These are phyloP conservation scores for Zhengitettix transpicula DNA, from an alignment of 2,888 invertebrate genomes.

Conservation along the genomic window DNA sequence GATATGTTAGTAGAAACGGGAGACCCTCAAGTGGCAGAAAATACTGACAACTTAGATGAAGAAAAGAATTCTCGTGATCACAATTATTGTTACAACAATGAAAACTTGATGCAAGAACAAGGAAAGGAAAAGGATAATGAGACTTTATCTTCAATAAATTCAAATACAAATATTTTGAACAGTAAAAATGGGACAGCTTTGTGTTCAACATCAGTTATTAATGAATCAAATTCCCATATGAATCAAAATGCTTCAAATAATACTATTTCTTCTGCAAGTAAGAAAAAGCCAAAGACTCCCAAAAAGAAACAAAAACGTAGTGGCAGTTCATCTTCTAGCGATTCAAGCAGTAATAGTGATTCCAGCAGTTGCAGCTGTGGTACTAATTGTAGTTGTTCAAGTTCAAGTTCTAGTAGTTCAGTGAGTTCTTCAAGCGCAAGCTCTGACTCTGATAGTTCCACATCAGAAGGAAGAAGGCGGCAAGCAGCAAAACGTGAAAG, in stretches of 20 bases:
- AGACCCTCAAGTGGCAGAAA: not conserved
- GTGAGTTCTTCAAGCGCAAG: constrained; percentile 35
- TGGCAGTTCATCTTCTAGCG: constrained; percentile 48
- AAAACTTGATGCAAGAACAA: not conserved
- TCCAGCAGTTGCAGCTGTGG: constrained; percentile 67
- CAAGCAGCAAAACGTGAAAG: constrained; percentile 26
- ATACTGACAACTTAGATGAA: not conserved
- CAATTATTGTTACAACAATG: constrained; percentile 22
- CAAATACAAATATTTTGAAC: not conserved
- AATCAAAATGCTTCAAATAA: not conserved
- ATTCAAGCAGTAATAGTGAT: constrained; percentile 58
- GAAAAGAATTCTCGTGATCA: constrained; percentile 20
- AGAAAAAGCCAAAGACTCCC: constrained; percentile 31
- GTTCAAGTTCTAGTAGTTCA: constrained; percentile 49
- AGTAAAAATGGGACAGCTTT: not conserved
- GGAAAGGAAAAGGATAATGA: constrained; percentile 1
- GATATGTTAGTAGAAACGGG: not conserved
- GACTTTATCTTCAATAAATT: not conserved
- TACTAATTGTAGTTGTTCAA: constrained; percentile 68
- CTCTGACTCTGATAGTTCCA: constrained; percentile 41
- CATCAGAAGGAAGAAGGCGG: constrained; percentile 35
- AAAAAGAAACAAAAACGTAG: constrained; percentile 24
- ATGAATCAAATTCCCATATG: not conserved
- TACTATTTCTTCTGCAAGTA: constrained; percentile 19
- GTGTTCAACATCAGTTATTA: not conserved